phyloP scores from a whole-genome alignment of 2,888 invertebrate species.

The Apamea anceps region DNA sequence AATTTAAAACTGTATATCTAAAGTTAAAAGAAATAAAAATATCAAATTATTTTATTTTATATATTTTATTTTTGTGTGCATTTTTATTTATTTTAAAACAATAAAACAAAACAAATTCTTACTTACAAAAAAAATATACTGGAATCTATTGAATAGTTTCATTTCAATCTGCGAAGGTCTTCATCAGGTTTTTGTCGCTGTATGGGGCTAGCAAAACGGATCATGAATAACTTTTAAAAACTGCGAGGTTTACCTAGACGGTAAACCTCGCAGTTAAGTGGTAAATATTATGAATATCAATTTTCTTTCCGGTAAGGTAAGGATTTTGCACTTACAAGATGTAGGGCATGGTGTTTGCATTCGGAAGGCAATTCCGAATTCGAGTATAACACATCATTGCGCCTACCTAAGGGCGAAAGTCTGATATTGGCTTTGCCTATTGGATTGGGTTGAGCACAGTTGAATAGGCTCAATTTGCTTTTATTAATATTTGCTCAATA shows the following conservation, averaged over 20 bases:
- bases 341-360: background rate
- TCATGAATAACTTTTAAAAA: background rate
- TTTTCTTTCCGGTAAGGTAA: background rate
- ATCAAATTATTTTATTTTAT: too few relatives aligned
- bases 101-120: too few relatives aligned
- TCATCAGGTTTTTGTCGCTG: background rate
- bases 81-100: too few relatives aligned
- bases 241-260: background rate
- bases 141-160: background rate
- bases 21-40: too few relatives aligned
- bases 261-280: too few relatives aligned
- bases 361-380: background rate
- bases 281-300: background rate
- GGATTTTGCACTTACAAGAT: background rate
- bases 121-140: too few relatives aligned
- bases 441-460: background rate
- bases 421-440: background rate
- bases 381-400: background rate
- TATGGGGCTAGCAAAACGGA: too few relatives aligned
- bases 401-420: too few relatives aligned
- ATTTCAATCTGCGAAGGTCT: background rate
- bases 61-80: too few relatives aligned
- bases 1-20: too few relatives aligned
- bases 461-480: background rate
- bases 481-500: background rate